Evolutionary conservation across 1,140 invertebrate genomes (phyloP).

Genomic region (Phortica variegata): DNA sequence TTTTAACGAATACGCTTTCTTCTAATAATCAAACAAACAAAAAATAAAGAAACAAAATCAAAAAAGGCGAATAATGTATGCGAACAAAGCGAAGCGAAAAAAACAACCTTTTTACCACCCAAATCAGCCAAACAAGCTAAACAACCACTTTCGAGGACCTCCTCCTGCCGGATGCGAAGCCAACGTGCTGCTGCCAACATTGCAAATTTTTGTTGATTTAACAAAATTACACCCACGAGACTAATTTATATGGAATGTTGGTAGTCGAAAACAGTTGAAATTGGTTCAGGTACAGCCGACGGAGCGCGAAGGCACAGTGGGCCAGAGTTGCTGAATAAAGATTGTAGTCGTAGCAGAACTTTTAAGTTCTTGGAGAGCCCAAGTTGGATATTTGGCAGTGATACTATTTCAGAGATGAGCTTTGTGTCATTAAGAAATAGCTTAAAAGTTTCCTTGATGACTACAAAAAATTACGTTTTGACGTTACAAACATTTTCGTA

Average conservation of each 20-base stretch:
- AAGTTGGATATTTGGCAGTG: no score
- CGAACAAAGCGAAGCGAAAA: no score
- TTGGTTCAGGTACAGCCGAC: conserved; percentile 35
- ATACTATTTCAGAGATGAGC: no score
- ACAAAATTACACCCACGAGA: conserved; percentile 56
- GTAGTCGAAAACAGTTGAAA: conserved; percentile 38
- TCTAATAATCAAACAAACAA: conserved; percentile 33
- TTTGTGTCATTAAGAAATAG: no score
- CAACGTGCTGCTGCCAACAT: conserved; percentile 31
- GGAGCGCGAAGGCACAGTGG: not conserved
- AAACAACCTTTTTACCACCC: conserved; percentile 45
- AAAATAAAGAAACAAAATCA: conserved; percentile 19
- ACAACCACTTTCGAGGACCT: conserved; percentile 1
- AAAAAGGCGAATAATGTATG: conserved; percentile 38
- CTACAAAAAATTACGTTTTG: no score
- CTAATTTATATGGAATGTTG: conserved; percentile 52
- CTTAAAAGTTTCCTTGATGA: no score
- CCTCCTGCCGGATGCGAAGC: conserved; percentile 1
- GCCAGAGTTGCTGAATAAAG: not conserved
- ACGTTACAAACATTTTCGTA: no score
- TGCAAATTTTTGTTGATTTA: conserved; percentile 57
- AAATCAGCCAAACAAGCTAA: conserved; percentile 11
- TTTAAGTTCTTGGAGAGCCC: no score
- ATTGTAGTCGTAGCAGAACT: no score
- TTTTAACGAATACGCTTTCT: no score